These are phyloP conservation scores for Cyphomyrus plagiostoma DNA, from an alignment of 2,113 vertebrate species.

Conservation along the genomic window DNA sequence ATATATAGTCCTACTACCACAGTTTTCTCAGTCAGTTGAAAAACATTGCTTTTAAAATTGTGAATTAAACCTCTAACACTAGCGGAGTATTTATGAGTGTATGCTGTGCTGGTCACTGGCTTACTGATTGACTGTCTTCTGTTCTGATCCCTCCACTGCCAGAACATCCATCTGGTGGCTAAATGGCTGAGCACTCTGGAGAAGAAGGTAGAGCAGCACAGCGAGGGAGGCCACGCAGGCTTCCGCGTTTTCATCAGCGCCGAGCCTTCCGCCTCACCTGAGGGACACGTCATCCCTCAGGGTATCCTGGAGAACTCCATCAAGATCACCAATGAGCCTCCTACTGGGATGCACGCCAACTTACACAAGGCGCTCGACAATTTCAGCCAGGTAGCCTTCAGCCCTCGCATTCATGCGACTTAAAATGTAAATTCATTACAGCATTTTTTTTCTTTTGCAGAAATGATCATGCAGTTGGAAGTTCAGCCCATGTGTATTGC, in stretches of 20 bases:
- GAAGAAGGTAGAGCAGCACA: constrained; percentile 79
- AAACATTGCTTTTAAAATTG: background rate
- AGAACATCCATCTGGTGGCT: constrained; percentile 93
- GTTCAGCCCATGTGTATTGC: background rate
- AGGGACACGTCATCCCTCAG: constrained; percentile 82
- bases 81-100: background rate
- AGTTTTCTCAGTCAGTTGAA: background rate
- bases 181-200: constrained; percentile 83
- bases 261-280: constrained; percentile 70
- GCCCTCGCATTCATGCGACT: background rate
- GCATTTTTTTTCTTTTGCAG: background rate
- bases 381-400: constrained; percentile 78
- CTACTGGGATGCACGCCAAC: constrained; percentile 82
- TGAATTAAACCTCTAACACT: background rate
- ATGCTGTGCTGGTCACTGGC: background rate
- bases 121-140: background rate
- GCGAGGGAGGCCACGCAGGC: constrained; percentile 63
- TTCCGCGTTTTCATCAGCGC: constrained; percentile 87
- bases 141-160: background rate
- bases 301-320: constrained; percentile 89
- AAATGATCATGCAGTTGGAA: background rate
- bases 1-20: background rate
- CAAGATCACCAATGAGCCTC: constrained; percentile 89
- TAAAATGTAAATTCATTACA: background rate
- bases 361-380: constrained; percentile 92